Base-by-base conservation (phyloP, 1,140 invertebrate species). In the Trichonephila inaurata region DNA sequence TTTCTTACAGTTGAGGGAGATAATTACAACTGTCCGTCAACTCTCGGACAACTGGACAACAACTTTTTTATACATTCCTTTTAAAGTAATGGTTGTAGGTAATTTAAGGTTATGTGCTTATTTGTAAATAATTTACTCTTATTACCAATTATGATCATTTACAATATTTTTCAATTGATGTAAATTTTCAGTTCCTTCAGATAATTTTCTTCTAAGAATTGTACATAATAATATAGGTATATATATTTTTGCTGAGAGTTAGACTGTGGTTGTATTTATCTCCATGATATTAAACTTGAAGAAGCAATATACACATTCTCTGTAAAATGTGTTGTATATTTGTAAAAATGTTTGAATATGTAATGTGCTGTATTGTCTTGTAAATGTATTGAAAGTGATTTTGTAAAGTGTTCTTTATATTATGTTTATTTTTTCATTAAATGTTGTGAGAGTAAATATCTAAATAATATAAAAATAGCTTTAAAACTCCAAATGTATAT, bases 311-410 rank as follows among this genome's bases (percentile, higher is more conserved):
- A 66, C 21, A 12, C n/a, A 24, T 66, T 8, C 24, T 24, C 64
- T 24, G 64, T 10, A 66, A 40, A n/a, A 66, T 66, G 51, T 61
- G 28, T 21, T 86, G 83, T 86, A 86, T 86, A 86, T 86, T 86
- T 86, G 83, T 86, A 86, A 86, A 86, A 21, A 61, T 58, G 18
- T 60, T 51, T 66, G 64, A 66, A 24, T 66, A 24, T 66, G 24
- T 66, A 66, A 51, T 51, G 51, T 12, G 7, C 7, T 51, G 51
- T 51, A 51, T 51, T 51, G 51, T 51, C 51, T 51, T 51, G 51
- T 51, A 51, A 51, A 51, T 51, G 51, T 51, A 51, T 51, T 10
- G 51, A 51, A 51, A 51, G 51, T 10, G 51, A 51, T 51, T 12
- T 51, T 51, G 51, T 51, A 51, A 51, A 51, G 51, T 51, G 51